Evolutionary conservation across 2,888 invertebrate genomes (phyloP), one percentile per base, ranked within the genome.

Genomic region (Nebria brevicollis): DNA sequence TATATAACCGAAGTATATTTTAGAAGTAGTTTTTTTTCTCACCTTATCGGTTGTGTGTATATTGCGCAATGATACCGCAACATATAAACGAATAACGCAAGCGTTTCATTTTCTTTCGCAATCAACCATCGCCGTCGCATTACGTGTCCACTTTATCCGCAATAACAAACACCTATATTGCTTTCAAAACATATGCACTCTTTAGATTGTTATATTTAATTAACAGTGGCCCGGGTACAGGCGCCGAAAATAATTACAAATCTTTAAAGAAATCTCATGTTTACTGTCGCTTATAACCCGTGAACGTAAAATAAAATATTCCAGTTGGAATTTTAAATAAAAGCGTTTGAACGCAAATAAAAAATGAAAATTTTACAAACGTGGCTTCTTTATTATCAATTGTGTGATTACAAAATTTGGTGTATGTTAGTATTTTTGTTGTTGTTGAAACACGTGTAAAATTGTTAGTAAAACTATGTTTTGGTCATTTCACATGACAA

Each of bases 61-160:
- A 70, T 54, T 70, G 70, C 70, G 70, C 70, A 70, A 70, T 26
- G 26, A 70, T 15, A 70, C 70, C 70, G 70, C 70, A 70, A 70
- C 70, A 70, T 26, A 11, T 70, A 34, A 70, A 20, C 70, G 70
- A 70, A 70, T 70, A 70, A 20, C 70, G 70, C 25, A 70, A n/a
- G 70, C 34, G 70, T 26, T 25, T 34, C 25, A 2, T 34, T 54
- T 54, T 54, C 54, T 54, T 54, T 54, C 54, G 8, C 54, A 54
- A 54, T 54, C 54, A 54, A 54, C 54, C 54, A 54, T 20, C 43
- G 75, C 64, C 15, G 75, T 43, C 75, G 75, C 64, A 54, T 64
- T 54, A 75, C 26, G 75, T 64, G 54, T 41, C 73, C 75, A 54
- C 75, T 25, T 26, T 54, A 26, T 15, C 70, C 70, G 20, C 70